Evolutionary conservation across 2,888 invertebrate species (phyloP).

Genomic region (Eutolmus rufibarbis): DNA sequence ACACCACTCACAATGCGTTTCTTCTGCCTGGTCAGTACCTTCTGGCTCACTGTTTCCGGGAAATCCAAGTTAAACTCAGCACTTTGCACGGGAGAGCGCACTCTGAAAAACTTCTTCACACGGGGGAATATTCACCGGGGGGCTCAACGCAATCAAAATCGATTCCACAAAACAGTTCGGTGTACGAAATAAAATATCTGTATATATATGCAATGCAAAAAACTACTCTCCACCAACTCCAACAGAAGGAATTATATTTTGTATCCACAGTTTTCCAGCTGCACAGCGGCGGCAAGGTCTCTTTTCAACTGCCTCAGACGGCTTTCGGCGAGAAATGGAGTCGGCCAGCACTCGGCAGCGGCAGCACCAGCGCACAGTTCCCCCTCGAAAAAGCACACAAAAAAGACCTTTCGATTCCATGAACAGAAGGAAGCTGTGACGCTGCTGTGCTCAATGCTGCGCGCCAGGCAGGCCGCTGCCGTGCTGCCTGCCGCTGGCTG

Average conservation of each 20-base stretch:
- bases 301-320: conserved; percentile 26
- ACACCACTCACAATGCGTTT: neutral
- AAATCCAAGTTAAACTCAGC: neutral
- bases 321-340: neutral
- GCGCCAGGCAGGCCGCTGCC: neutral
- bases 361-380: conserved; percentile 3
- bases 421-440: conserved; percentile 6
- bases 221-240: neutral
- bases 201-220: neutral
- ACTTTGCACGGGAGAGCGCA: neutral
- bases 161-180: neutral
- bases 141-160: neutral
- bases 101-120: neutral
- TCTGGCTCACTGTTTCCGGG: neutral
- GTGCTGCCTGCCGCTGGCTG: neutral
- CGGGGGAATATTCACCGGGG: neutral
- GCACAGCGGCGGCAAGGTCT: conserved; percentile 17
- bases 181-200: neutral
- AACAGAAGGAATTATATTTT: neutral
- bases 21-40: neutral
- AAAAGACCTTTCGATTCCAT: conserved; percentile 27
- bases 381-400: conserved; percentile 5
- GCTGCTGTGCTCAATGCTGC: conserved; percentile 3
- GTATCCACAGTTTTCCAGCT: conserved; percentile 17
- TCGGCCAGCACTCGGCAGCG: neutral